Base-by-base conservation (phyloP, 2,113 vertebrate species). In the Hippolais icterina region DNA sequence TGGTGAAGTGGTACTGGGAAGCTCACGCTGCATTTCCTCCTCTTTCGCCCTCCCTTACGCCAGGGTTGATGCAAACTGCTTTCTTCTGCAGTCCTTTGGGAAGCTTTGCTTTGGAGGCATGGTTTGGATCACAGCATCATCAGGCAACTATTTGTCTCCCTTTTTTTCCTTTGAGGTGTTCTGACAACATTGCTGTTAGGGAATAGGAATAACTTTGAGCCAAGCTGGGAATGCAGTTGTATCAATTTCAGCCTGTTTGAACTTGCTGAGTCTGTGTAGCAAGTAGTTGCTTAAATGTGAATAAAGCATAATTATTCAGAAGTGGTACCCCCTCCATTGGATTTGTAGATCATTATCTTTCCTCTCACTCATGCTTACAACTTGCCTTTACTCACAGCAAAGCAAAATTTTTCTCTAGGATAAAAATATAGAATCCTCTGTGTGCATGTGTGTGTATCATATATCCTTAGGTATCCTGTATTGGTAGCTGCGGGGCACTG, bases 231-330 rank as follows among this genome's bases (percentile, higher is more conserved):
- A 87, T 87, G 53, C 50, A 50, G 90, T 94, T 95, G 17, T 90
- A 88, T 89, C 87, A 86, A 87, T 95, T 77, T 60, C 74, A 71
- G 83, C 96, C 89, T 97, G 96, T 96, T 93, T 28, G 79, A 92
- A 94, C 96, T 95, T 96, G 97, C 92, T 87, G 76, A 44, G 88
- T 95, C 71, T 78, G 81, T 15, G 5, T 74, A 77, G 70, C 29
- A 64, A 71, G 71, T 68, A 68, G 95, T 63, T 95, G 84, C 93
- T 44, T 57, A 57, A 77, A 86, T 88, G 77, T 87, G 96, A 92
- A 95, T 91, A 33, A 60, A 88, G 64, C 52, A 28, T 82, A 95
- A 93, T 94, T 96, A 94, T 79, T 89, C 92, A 69, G 63, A 94
- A 93, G 46, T 70, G 41, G 69, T 95, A 50, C 33, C 71, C 61